A percentile compares a stretch with the other conserved stretches of the same genome.
These are phyloP conservation scores for Sander vitreus DNA, from an alignment of 2,113 vertebrate species.

Conservation along the genomic window DNA sequence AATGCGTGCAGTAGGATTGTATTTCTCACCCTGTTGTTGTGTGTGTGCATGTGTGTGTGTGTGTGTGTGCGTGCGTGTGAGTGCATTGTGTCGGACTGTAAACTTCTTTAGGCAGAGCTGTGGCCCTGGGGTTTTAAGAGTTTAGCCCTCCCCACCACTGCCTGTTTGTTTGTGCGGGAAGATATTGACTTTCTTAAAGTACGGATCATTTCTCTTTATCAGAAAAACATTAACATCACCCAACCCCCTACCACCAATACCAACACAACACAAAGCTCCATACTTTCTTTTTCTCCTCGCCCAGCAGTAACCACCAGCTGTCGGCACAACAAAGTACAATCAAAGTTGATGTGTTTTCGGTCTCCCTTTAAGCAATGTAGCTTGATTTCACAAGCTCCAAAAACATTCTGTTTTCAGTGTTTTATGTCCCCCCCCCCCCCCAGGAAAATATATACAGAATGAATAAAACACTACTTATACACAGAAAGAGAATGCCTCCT, in stretches of 20 bases:
- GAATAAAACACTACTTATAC: slow-evolving; percentile 18
- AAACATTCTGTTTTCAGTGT: slow-evolving; percentile 59
- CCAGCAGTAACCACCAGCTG: slow-evolving; percentile 66
- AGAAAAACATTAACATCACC: slow-evolving; percentile 85
- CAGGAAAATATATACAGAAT: slow-evolving; percentile 80
- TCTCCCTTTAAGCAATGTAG: slow-evolving; percentile 56
- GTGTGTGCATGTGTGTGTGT: slow-evolving; percentile 27
- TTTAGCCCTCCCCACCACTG: slow-evolving; percentile 87
- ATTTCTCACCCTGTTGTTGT: slow-evolving; percentile 80
- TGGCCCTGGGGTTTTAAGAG: slow-evolving; percentile 87
- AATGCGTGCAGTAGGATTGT: slow-evolving; percentile 34
- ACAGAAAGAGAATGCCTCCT: slow-evolving; percentile 64
- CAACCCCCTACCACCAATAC: slow-evolving; percentile 11
- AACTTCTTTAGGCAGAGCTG: slow-evolving; percentile 91
- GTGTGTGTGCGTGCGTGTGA: slow-evolving; percentile 51
- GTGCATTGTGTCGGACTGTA: slow-evolving; percentile 72
- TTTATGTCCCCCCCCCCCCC: slow-evolving; percentile 36
- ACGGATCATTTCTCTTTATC: slow-evolving; percentile 88
- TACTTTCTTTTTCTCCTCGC: slow-evolving; percentile 62
- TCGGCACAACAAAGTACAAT: slow-evolving; percentile 82
- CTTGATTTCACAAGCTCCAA: slow-evolving; percentile 75
- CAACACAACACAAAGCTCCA: slow-evolving; percentile 82
- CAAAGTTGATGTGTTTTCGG: slow-evolving; percentile 76
- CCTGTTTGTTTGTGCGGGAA: slow-evolving; percentile 76
- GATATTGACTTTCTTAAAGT: slow-evolving; percentile 88